Conservation (phyloP, 2,888 invertebrate genomes). For the Axea sp. region DNA sequence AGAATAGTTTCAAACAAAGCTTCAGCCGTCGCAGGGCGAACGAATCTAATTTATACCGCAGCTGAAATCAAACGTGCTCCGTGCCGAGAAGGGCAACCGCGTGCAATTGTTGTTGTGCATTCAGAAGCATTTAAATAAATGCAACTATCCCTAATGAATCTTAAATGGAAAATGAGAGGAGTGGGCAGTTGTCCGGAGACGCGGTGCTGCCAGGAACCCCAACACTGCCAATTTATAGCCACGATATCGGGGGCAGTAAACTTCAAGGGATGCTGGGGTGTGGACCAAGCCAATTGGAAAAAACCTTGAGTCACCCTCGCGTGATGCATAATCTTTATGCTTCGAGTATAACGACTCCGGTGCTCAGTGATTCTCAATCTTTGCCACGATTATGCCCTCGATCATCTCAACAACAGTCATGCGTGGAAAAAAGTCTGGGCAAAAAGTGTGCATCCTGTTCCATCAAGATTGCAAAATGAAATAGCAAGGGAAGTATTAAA, state of each 20-base stretch:
- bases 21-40: constrained; percentile 1
- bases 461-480: too few species aligned
- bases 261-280: constrained; percentile 53
- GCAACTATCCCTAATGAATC: constrained; percentile 41
- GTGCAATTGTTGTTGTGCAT: constrained; percentile 37
- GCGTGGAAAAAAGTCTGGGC: not conserved
- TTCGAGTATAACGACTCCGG: constrained; percentile 34
- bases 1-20: constrained; percentile 47
- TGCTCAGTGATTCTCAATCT: constrained; percentile 51
- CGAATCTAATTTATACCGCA: constrained; percentile 38
- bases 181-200: constrained; percentile 31
- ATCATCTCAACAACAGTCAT: not conserved
- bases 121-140: constrained; percentile 41
- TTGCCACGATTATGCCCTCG: constrained; percentile 12
- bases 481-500: too few species aligned
- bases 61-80: constrained; percentile 30
- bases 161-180: constrained; percentile 52
- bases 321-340: constrained; percentile 46
- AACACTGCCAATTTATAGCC: constrained; percentile 38
- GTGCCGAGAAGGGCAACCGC: constrained; percentile 5
- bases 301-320: constrained; percentile 58
- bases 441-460: too few species aligned
- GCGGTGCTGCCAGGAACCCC: constrained; percentile 22
- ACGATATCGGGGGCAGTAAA: constrained; percentile 42
- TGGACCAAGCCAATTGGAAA: constrained; percentile 52